Evolutionary conservation across 2,113 vertebrate genomes (phyloP).

Genomic region (Lipophrys pholis): DNA sequence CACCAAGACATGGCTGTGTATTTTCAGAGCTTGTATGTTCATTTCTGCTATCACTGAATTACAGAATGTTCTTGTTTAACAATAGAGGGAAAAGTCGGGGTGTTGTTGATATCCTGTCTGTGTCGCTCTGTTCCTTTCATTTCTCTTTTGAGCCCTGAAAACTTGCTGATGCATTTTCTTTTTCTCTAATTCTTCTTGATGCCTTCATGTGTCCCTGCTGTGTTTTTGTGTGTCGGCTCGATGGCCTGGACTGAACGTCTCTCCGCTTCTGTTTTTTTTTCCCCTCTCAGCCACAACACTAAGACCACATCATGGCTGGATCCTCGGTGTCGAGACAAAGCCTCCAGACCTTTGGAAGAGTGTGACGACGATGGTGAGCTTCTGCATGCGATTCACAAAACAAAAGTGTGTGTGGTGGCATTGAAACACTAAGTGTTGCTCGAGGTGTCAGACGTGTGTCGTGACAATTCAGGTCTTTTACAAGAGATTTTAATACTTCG

Average conservation of each 20-base stretch:
- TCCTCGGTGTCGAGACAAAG: conserved; percentile 96
- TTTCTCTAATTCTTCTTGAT: conserved; percentile 55
- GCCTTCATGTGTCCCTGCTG: conserved; percentile 44
- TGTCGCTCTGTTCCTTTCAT: conserved; percentile 27
- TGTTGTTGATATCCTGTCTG: conserved; percentile 33
- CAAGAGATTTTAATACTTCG: not conserved
- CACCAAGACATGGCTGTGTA: conserved; percentile 69
- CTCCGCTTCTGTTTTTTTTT: conserved; percentile 52
- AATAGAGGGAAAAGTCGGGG: conserved; percentile 50
- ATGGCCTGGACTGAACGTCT: conserved; percentile 39
- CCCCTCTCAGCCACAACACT: conserved; percentile 93
- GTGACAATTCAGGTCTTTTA: not conserved
- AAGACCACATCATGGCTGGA: conserved; percentile 99
- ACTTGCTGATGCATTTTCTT: conserved; percentile 58
- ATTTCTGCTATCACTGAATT: conserved; percentile 71
- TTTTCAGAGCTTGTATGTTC: conserved; percentile 74
- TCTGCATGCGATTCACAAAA: conserved; percentile 20
- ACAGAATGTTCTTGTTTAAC: conserved; percentile 53
- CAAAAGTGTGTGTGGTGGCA: conserved; percentile 9
- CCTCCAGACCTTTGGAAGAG: conserved; percentile 95
- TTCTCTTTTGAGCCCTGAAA: conserved; percentile 61
- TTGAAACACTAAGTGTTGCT: conserved; percentile 27
- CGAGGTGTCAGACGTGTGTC: conserved; percentile 20
- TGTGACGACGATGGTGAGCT: conserved; percentile 98
- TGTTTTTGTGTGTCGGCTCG: conserved; percentile 47